Conservation (phyloP, 2,888 invertebrate genomes). For the Leucophenga maculata region DNA sequence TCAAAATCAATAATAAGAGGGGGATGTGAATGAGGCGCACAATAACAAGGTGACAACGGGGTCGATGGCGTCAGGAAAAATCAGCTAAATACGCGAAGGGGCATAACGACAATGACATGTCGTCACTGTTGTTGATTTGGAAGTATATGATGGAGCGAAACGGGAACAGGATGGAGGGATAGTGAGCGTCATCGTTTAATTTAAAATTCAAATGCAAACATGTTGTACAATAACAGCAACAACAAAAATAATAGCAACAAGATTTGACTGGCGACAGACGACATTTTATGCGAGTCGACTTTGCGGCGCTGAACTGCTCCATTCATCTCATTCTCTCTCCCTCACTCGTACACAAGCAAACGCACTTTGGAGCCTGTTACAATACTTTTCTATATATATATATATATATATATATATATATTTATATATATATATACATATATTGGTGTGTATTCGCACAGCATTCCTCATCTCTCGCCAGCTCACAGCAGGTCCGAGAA, state of each 20-base stretch:
- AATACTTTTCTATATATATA: too few species aligned
- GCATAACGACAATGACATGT: slow-evolving; percentile 9
- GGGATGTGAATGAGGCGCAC: not conserved
- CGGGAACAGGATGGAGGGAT: not conserved
- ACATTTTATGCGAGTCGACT: slow-evolving; percentile 15
- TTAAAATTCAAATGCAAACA: slow-evolving; percentile 62
- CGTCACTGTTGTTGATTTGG: slow-evolving; percentile 2
- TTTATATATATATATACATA: too few species aligned
- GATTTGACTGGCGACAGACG: not conserved
- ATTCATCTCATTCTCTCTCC: not conserved
- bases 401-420: too few species aligned
- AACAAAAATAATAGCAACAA: too few species aligned
- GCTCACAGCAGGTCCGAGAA: not conserved
- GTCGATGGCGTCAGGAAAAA: not conserved
- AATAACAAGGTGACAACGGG: too few species aligned
- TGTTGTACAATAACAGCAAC: slow-evolving; percentile 29
- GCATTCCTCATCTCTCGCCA: not conserved
- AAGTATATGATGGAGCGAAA: not conserved
- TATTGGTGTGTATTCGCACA: too few species aligned
- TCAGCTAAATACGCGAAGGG: too few species aligned
- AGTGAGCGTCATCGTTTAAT: slow-evolving; percentile 49
- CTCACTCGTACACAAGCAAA: not conserved
- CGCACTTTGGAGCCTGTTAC: too few species aligned
- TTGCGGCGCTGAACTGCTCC: slow-evolving; percentile 25
- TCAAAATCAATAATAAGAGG: slow-evolving; percentile 42